Evolutionary conservation across 2,113 vertebrate genomes (phyloP).

Genomic region (Hydropotes inermis): DNA sequence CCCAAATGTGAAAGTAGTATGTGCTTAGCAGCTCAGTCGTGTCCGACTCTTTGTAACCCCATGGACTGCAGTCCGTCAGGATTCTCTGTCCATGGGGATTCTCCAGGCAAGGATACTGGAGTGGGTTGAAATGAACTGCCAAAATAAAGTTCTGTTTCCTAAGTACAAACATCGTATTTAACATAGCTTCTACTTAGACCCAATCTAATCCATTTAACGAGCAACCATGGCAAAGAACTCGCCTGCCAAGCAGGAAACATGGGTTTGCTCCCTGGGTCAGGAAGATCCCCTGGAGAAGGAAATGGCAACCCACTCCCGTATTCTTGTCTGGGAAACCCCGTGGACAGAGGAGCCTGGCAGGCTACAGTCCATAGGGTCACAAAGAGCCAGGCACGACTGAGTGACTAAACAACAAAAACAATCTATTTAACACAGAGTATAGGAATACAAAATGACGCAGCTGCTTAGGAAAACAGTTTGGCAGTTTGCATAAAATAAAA

Average conservation of each 20-base stretch:
- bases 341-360: background rate
- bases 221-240: background rate
- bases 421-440: background rate
- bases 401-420: background rate
- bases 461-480: background rate
- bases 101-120: background rate
- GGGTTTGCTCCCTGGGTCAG: background rate
- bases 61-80: background rate
- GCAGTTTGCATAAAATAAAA: background rate
- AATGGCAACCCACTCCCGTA: background rate
- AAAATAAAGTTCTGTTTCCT: background rate
- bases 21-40: background rate
- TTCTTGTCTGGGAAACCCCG: background rate
- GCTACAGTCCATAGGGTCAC: background rate
- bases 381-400: background rate
- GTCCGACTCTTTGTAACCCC: background rate
- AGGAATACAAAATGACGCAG: background rate
- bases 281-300: background rate
- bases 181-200: background rate
- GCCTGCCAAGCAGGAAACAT: background rate
- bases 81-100: background rate
- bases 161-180: background rate
- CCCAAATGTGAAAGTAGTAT: background rate
- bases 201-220: background rate
- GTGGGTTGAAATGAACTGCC: background rate